Evolutionary conservation across 2,888 invertebrate species (phyloP), one percentile per base, ranked within the genome.

Genomic region (Empis stercorea): DNA sequence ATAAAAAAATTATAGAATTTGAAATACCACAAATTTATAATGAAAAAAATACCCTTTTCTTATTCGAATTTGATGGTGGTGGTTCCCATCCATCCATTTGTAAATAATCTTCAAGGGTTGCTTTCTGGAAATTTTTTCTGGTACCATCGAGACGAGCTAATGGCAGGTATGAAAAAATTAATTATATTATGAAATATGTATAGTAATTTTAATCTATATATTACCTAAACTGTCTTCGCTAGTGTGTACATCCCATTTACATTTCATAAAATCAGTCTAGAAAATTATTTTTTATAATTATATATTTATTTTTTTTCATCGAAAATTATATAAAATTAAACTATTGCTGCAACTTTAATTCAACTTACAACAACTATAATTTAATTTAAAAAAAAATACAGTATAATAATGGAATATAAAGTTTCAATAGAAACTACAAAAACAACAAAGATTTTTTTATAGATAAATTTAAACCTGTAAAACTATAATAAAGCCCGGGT

Each of bases 61-160:
- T 87, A 55, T 92, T 91, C 45, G 85, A 80, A 52, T 73, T 73
- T 48, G 76, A 71, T 43, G 65, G 54, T 55, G 71, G 73, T 47
- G 79, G 75, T 56, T 74, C 75, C 78, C 80, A 91, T 59, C 88
- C 87, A 75, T 67, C 81, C 65, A 62, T 54, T 70, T 92, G 89
- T 52, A 96, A 77, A 76, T 89, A 95, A 68, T 94, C 93, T 64
- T 92, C 89, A 80, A 96, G 85, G 49, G 91, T 86, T 60, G 79
- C 74, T 17, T 63, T 62, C 52, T 83, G 75, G 51, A 81, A 74
- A 44, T 83, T 82, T 64, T 81, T 85, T 64, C 74, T 84, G 57
- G 87, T 81, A 52, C 95, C 95, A 73, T 95, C 96, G 69, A 96
- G 79, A 52, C 91, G 87, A 60, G 93, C 95, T 94, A 75, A 20